A percentile compares a stretch with the other conserved stretches of the same genome.
Evolutionary conservation across 2,113 vertebrate genomes (phyloP).

Genomic region (Genyomyrus donnyi): DNA sequence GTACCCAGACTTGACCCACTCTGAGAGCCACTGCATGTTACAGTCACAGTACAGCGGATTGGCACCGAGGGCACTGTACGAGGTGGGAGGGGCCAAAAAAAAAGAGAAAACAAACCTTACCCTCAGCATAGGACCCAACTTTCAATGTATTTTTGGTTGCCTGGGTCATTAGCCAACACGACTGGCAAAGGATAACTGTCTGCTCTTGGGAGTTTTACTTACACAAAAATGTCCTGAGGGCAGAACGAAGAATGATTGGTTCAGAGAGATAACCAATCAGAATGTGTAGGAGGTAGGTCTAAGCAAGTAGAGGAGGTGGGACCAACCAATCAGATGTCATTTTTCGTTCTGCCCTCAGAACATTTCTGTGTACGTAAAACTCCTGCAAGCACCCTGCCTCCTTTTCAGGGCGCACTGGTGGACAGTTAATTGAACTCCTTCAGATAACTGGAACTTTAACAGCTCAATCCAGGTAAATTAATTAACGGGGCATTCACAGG

Average conservation of each 20-base stretch:
- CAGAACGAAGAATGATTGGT: too few relatives aligned
- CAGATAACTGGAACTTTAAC: neutral
- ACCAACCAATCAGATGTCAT: too few relatives aligned
- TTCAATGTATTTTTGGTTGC: neutral
- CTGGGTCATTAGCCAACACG: neutral
- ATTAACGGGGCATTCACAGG: neutral
- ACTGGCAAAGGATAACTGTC: neutral
- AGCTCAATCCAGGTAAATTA: neutral
- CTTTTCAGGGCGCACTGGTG: neutral
- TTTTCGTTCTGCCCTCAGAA: too few relatives aligned
- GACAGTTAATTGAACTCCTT: neutral
- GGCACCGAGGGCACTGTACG: constrained; percentile 84
- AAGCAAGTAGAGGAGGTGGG: too few relatives aligned
- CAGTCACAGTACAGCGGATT: constrained; percentile 96
- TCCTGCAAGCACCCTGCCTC: neutral
- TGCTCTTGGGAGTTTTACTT: too few relatives aligned
- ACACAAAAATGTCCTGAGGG: too few relatives aligned
- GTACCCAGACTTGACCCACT: constrained; percentile 97
- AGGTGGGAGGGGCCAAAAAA: neutral
- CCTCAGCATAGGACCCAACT: neutral
- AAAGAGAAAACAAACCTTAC: neutral
- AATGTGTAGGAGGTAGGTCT: too few relatives aligned
- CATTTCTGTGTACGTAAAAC: too few relatives aligned
- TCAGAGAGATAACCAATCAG: too few relatives aligned
- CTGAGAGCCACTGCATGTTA: constrained; percentile 96